These are phyloP conservation scores for Gnathonemus echidnorhynchus DNA, from an alignment of 2,113 vertebrate genomes.

Conservation along the genomic window DNA sequence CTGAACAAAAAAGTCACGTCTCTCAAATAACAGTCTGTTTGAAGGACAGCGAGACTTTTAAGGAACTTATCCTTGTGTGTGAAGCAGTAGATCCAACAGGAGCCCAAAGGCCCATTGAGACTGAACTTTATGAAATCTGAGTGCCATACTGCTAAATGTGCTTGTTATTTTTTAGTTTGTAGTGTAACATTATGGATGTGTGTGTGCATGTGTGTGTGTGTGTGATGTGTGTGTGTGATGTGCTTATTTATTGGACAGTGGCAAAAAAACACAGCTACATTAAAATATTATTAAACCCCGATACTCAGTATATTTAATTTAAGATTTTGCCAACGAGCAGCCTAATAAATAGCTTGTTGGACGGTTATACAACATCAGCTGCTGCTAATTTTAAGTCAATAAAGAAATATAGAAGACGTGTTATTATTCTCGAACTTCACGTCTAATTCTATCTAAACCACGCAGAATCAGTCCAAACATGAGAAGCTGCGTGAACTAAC, in stretches of 20 bases:
- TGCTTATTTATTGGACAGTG: not conserved
- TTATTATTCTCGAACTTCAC: not conserved
- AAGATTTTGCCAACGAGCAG: not conserved
- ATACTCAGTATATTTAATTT: not conserved
- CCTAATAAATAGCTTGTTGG: not conserved
- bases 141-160: not conserved
- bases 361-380: not conserved
- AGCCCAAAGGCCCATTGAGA: not conserved
- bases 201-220: too few relatives aligned
- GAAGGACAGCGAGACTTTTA: not conserved
- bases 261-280: not conserved
- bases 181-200: not conserved
- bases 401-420: not conserved
- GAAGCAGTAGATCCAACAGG: not conserved
- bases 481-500: not conserved
- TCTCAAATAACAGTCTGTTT: not conserved
- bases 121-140: not conserved
- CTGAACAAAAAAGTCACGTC: not conserved
- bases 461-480: not conserved
- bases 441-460: not conserved
- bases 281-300: not conserved
- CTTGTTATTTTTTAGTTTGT: not conserved
- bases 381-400: not conserved
- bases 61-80: not conserved
- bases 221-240: not conserved